phyloP scores from a whole-genome alignment of 1,140 invertebrate species.

The Probaryconus sp. region DNA sequence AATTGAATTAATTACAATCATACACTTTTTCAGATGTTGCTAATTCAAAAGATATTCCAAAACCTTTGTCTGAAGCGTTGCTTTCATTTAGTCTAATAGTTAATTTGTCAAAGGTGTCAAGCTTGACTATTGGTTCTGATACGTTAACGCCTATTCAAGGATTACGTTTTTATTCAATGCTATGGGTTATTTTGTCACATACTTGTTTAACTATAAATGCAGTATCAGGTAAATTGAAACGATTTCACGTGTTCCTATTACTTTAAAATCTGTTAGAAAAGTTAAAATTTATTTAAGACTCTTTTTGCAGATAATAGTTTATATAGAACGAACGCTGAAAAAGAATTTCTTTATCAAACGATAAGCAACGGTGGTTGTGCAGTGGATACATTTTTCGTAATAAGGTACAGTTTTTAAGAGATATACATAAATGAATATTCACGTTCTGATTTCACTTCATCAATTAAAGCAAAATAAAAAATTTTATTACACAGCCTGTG shows the following conservation, averaged over 20 bases:
- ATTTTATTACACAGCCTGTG: too few species aligned
- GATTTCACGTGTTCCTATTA: too few species aligned
- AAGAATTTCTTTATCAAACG: conserved; percentile 72
- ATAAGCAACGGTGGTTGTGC: conserved; percentile 73
- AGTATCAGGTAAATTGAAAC: conserved; percentile 72
- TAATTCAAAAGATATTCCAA: conserved; percentile 56
- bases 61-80: conserved; percentile 63
- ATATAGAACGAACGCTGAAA: conserved; percentile 66
- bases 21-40: conserved; percentile 60
- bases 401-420: conserved; percentile 69
- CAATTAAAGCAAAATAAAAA: too few species aligned
- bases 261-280: too few species aligned
- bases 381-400: conserved; percentile 77
- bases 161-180: conserved; percentile 71
- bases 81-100: conserved; percentile 67
- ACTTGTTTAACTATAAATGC: conserved; percentile 71
- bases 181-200: conserved; percentile 75
- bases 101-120: conserved; percentile 65
- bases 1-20: conserved; percentile 4
- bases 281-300: conserved; percentile 20
- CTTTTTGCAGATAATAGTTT: conserved; percentile 69
- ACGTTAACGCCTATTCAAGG: conserved; percentile 75
- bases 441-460: too few species aligned
- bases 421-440: background rate
- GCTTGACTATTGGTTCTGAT: conserved; percentile 67